Evolutionary conservation across 2,797 vertebrate genomes (phyloP), one percentile per base, ranked within the genome.

Genomic region (Podarcis siculus): DNA sequence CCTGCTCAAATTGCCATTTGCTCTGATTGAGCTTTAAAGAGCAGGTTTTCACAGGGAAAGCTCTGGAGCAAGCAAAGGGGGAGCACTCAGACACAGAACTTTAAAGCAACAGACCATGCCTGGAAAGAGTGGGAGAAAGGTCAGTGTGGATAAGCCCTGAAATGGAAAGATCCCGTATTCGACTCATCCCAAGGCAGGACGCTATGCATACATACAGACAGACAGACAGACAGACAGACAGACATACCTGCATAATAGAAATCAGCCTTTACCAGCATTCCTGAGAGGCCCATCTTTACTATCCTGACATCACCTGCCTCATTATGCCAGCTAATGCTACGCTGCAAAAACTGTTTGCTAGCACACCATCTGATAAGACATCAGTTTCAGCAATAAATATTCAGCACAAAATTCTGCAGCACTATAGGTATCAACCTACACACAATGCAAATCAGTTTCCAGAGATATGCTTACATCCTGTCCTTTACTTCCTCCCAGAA

Each of bases 371-470:
- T 92, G 85, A 25, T 84, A 90, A 89, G 88, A 72, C 55, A 32
- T 95, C 37, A 4, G 80, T 93, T 94, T 76, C 86, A 61, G 49
- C 69, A 72, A 80, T 86, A 58, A 79, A 76, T 66, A 82, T 85
- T 77, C 72, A 85, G 30, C 45, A 23, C 30, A 67, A 35, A 82
- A 37, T 82, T 77, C 80, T 76, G 73, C 61, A 42, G 30, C 35
- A 61, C 10, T 27, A 61, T 45, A 10, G 55, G 64, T 71, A 39
- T 64, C 72, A 64, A 25, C 78, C 78, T 32, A 72, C 35, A 45
- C 37, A 64, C 15, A 42, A 75, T 66, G 30, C 37, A 72, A 81
- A 73, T 81, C 23, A 75, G 49, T 19, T 67, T 8, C 84, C 39
- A 42, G 30, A 78, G 67, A 13, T 25, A 35, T 49, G 30, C 27